These are phyloP conservation scores for Napeogenes inachia DNA, from an alignment of 2,888 invertebrate species.

Conservation along the genomic window DNA sequence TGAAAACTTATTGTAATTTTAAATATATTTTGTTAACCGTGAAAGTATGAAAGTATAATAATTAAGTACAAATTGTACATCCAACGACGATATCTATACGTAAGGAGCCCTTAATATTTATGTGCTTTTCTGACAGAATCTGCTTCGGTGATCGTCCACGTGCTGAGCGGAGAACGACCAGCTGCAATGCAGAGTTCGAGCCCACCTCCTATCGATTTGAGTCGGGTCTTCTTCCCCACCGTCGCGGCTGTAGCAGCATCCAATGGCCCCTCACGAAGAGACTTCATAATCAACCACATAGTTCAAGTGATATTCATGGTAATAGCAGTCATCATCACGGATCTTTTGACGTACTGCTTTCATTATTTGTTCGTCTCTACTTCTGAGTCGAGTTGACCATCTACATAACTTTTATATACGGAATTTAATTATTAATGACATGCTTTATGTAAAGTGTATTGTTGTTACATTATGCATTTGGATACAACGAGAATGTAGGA, in stretches of 20 bases:
- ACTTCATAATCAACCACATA: constrained; percentile 40
- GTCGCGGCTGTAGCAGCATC: constrained; percentile 44
- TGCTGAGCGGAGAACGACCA: constrained; percentile 85
- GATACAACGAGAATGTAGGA: constrained; percentile 4
- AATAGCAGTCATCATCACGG: constrained; percentile 33
- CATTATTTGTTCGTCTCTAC: constrained; percentile 28
- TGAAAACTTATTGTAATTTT: too few species aligned
- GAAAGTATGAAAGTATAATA: too few species aligned
- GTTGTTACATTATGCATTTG: not conserved
- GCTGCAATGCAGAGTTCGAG: constrained; percentile 80
- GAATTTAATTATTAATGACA: constrained; percentile 26
- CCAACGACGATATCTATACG: too few species aligned
- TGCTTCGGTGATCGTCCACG: constrained; percentile 89
- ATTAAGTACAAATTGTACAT: too few species aligned
- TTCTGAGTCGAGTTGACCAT: constrained; percentile 57
- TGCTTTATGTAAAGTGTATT: constrained; percentile 25
- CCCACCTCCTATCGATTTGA: constrained; percentile 54
- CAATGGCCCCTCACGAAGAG: constrained; percentile 38
- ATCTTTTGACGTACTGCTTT: constrained; percentile 28
- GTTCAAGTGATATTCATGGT: constrained; percentile 36
- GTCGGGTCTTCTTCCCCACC: constrained; percentile 52
- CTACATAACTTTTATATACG: constrained; percentile 27
- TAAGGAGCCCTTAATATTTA: not conserved
- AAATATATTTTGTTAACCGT: too few species aligned
- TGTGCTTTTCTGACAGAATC: constrained; percentile 75